Base-by-base conservation (phyloP, 2,113 vertebrate species). In the Tauraco erythrolophus region DNA sequence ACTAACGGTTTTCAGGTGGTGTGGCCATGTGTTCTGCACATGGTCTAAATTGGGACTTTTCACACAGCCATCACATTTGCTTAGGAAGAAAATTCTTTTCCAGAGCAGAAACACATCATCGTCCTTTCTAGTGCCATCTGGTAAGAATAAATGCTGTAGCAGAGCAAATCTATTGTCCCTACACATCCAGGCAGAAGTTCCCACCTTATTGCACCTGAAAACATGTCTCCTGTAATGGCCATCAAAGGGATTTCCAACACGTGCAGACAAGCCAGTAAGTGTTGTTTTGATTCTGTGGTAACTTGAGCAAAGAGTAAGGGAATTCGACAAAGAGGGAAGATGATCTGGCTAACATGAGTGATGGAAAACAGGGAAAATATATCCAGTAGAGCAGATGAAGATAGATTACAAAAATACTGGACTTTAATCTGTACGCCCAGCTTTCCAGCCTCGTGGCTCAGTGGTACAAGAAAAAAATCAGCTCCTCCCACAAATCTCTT, bases 11-110 rank as follows among this genome's bases (percentile, higher is more conserved):
- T 71, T 86, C 95, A 95, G 92, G 14, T 92, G 88, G 21, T 3
- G 14, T 9, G 21, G 19, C 82, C 78, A 93, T 71, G 76, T 95
- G 96, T 64, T 84, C 88, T 81, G 88, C 97, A 96, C 88, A 91
- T 90, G 96, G 66, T n/a, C 82, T 65, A 10, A 4, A 61, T 3
- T 14, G 82, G n/a, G 82, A 14, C 64, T 86, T 54, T 70, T 65
- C 95, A 80, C 84, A 46, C n/a, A 79, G 41, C 66, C 89, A 90
- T 79, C 96, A 92, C 79, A 11, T 96, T 37, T 83, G 58, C 68
- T 95, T 66, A 91, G 68, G 14, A 58, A 56, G 82, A 97, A 80
- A 78, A 56, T 33, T 86, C 51, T 62, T 84, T 62, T 56, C 51
- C 82, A 75, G 75, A 58, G 51, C 76, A 92, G 88, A 66, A 95